phyloP scores from a whole-genome alignment of 1,140 invertebrate species.

The Lepidostoma basale region DNA sequence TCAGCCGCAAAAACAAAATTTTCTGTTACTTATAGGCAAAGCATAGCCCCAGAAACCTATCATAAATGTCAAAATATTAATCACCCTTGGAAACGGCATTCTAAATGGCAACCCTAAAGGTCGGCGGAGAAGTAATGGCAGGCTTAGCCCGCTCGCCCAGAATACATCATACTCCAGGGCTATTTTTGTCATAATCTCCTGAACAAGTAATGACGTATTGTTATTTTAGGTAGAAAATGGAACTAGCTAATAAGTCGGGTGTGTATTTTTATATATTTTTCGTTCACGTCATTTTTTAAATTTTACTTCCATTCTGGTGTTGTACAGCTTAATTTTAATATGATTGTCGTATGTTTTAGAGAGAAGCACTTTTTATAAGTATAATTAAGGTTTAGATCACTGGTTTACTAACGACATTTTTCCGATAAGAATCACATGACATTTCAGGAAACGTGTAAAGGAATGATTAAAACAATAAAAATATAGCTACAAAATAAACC shows the following conservation, averaged over 20 bases:
- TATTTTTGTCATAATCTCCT: neutral
- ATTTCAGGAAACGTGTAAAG: no score
- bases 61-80: constrained; percentile 37
- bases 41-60: no score
- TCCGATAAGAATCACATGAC: no score
- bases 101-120: constrained; percentile 38
- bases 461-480: no score
- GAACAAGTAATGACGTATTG: neutral
- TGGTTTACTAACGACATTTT: no score
- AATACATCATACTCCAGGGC: neutral
- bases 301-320: neutral
- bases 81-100: constrained; percentile 10
- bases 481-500: no score
- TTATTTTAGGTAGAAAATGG: neutral
- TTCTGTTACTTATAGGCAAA: no score
- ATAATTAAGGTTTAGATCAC: no score
- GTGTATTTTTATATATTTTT: neutral
- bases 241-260: neutral
- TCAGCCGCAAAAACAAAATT: no score
- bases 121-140: neutral
- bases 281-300: neutral
- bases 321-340: no score
- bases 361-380: no score
- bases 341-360: no score
- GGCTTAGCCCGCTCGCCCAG: neutral